Conservation (phyloP, 2,113 vertebrate genomes). For the Parus major region DNA sequence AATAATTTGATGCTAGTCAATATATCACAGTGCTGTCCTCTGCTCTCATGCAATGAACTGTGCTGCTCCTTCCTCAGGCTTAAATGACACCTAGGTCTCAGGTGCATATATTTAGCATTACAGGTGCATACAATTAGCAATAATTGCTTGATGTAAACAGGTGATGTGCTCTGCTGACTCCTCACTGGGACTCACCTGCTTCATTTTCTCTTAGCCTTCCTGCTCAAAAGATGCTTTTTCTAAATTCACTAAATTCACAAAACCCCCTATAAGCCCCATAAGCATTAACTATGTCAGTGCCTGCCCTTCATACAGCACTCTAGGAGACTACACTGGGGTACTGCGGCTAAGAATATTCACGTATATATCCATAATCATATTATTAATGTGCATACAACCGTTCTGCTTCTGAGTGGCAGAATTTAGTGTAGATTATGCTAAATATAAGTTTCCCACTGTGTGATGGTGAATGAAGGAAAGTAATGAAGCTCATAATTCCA, state of each 20-base stretch:
- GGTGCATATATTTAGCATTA: background rate
- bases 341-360: background rate
- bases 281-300: background rate
- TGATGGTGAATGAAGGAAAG: conserved; percentile 34
- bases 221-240: background rate
- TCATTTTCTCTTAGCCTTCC: background rate
- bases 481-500: conserved; percentile 49
- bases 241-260: background rate
- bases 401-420: conserved; percentile 12
- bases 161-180: background rate
- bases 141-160: background rate
- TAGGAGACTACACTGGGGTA: background rate
- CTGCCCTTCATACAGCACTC: background rate
- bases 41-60: background rate
- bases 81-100: background rate
- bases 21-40: background rate
- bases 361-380: background rate
- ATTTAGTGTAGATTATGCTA: conserved; percentile 21
- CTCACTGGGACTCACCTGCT: background rate
- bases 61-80: background rate
- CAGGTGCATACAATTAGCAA: background rate
- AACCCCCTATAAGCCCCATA: background rate
- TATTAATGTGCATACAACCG: background rate
- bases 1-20: background rate
- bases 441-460: conserved; percentile 4